Evolutionary conservation across 2,888 invertebrate species (phyloP).

Genomic region (Geotrupes spiniger): DNA sequence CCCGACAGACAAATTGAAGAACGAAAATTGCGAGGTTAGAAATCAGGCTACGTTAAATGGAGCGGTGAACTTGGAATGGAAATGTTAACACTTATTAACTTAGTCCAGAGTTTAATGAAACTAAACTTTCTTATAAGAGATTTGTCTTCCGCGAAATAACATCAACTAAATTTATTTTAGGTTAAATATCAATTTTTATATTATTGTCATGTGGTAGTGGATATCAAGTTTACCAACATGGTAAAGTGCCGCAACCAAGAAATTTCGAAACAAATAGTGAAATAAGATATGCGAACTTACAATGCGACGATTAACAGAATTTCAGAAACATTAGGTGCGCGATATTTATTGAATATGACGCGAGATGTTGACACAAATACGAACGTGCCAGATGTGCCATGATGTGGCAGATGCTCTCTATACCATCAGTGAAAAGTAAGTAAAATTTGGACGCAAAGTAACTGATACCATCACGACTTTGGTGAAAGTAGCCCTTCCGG

Average conservation of each 20-base stretch:
- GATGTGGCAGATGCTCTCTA: slow-evolving; percentile 72
- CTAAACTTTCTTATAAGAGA: too few relatives aligned
- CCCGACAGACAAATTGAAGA: too few relatives aligned
- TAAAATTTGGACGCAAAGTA: slow-evolving; percentile 71
- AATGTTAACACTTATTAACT: too few relatives aligned
- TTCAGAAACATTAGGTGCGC: slow-evolving; percentile 69
- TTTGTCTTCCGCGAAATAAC: too few relatives aligned
- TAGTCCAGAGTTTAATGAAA: too few relatives aligned
- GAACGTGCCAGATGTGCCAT: slow-evolving; percentile 48
- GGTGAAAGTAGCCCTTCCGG: slow-evolving; percentile 53
- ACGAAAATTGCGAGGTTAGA: too few relatives aligned
- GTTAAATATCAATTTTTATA: background rate
- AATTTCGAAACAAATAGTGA: slow-evolving; percentile 7
- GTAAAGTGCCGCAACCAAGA: slow-evolving; percentile 32
- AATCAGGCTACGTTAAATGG: too few relatives aligned
- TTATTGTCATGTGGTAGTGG: background rate
- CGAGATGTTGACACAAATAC: slow-evolving; percentile 50
- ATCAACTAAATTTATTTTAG: background rate
- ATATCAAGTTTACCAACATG: slow-evolving; percentile 1
- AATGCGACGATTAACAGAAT: slow-evolving; percentile 50
- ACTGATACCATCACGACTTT: slow-evolving; percentile 78
- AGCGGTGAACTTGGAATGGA: too few relatives aligned
- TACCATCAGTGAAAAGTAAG: slow-evolving; percentile 79
- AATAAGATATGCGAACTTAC: background rate
- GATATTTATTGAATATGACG: slow-evolving; percentile 81